These are phyloP conservation scores for Tautogolabrus adspersus DNA, from an alignment of 2,113 vertebrate species.

Conservation along the genomic window DNA sequence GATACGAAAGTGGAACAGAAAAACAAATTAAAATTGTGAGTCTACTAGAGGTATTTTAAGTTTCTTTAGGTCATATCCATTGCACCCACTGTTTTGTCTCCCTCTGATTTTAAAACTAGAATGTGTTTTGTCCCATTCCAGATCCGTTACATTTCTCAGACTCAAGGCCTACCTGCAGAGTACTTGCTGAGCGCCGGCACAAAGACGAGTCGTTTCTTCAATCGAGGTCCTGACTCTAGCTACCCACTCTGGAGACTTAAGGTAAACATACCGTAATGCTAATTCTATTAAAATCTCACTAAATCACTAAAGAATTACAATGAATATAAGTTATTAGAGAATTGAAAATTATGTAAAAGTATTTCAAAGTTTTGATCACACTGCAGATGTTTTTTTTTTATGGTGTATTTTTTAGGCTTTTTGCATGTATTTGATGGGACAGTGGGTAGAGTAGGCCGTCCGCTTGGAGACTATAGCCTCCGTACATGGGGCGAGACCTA, in stretches of 20 bases:
- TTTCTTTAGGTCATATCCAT: background rate
- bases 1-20: background rate
- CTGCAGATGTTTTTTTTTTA: too few species aligned
- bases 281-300: background rate
- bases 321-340: background rate
- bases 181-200: constrained; percentile 97
- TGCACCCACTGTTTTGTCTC: background rate
- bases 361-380: background rate
- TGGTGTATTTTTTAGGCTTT: too few species aligned
- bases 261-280: constrained; percentile 75
- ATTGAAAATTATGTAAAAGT: background rate
- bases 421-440: too few species aligned
- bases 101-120: background rate
- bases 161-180: constrained; percentile 97
- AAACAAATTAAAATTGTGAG: background rate
- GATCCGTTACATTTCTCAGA: constrained; percentile 99
- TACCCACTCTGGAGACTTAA: constrained; percentile 98
- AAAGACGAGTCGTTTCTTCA: constrained; percentile 98
- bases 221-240: constrained; percentile 94
- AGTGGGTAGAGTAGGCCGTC: too few species aligned
- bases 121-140: constrained; percentile 58
- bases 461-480: too few species aligned
- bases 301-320: background rate
- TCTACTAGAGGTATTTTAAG: too few species aligned
- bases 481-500: too few species aligned